These are phyloP conservation scores for Mongoloraphidia duomilia DNA, from an alignment of 2,888 invertebrate genomes.

Conservation along the genomic window DNA sequence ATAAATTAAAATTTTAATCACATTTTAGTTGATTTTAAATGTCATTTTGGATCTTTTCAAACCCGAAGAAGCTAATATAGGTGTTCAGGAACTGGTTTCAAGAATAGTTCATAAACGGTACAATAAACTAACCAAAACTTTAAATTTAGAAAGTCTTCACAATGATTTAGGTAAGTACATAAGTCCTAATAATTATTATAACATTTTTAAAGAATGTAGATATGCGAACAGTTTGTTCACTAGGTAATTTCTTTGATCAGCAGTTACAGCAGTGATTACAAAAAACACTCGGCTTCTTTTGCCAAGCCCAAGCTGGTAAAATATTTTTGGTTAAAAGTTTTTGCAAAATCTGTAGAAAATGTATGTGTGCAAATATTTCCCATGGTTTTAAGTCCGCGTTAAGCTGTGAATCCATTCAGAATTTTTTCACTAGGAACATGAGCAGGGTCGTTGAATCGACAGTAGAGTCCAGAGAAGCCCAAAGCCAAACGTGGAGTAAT, in stretches of 20 bases:
- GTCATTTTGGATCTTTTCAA: conserved; percentile 31
- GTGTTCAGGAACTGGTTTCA: conserved; percentile 30
- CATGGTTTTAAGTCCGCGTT: too few relatives aligned
- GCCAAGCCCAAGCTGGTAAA: too few relatives aligned
- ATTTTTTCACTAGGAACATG: too few relatives aligned
- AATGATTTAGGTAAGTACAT: conserved; percentile 28
- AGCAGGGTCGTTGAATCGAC: not conserved
- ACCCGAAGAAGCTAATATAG: conserved; percentile 30
- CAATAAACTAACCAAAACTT: conserved; percentile 20
- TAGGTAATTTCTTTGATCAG: too few relatives aligned
- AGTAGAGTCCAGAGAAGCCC: not conserved
- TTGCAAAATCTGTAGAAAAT: too few relatives aligned
- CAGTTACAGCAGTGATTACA: too few relatives aligned
- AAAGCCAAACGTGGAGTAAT: not conserved
- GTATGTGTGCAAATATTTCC: too few relatives aligned
- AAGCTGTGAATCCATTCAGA: too few relatives aligned
- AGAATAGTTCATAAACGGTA: conserved; percentile 27
- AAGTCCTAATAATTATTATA: conserved; percentile 4
- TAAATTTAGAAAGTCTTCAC: conserved; percentile 31
- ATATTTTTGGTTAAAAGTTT: too few relatives aligned
- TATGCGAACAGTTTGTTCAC: too few relatives aligned
- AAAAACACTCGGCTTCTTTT: too few relatives aligned
- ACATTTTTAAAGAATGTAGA: not conserved
- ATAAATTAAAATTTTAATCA: too few relatives aligned
- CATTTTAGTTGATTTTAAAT: conserved; percentile 22